Conservation (phyloP, 2,797 vertebrate genomes). For the Uromys caudimaculatus region DNA sequence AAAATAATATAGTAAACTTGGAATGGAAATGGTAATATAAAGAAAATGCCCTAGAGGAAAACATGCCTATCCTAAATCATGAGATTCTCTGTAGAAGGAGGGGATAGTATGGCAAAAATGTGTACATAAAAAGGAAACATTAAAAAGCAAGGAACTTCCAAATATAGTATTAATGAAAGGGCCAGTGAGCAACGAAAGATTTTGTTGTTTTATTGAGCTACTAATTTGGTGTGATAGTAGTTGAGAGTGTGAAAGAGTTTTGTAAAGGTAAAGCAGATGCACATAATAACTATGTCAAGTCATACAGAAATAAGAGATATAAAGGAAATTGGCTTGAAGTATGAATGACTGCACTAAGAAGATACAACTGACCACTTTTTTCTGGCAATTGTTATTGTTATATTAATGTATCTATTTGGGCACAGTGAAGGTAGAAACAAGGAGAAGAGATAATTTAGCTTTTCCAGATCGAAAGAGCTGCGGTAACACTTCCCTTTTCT, state of each 20-base stretch:
- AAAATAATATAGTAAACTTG: not conserved
- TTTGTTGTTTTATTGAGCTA: not conserved
- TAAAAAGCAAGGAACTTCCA: not conserved
- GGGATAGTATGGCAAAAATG: not conserved
- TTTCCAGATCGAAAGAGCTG: not conserved
- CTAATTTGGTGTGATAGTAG: not conserved
- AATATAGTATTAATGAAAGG: not conserved
- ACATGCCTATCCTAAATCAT: not conserved
- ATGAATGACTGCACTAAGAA: not conserved
- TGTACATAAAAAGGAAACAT: not conserved
- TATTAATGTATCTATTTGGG: not conserved
- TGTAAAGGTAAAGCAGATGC: not conserved
- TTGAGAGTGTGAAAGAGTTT: not conserved
- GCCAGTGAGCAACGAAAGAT: not conserved
- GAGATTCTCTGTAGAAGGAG: not conserved
- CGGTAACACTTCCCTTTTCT: not conserved
- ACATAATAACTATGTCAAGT: not conserved
- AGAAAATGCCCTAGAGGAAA: not conserved
- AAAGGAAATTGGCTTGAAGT: not conserved
- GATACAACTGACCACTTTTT: not conserved
- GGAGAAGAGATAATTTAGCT: not conserved
- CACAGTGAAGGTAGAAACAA: not conserved
- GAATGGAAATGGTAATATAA: not conserved
- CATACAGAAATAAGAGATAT: not conserved
- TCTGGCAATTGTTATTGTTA: not conserved